Evolutionary conservation across 2,113 vertebrate species (phyloP).

Genomic region (Picathartes gymnocephalus): DNA sequence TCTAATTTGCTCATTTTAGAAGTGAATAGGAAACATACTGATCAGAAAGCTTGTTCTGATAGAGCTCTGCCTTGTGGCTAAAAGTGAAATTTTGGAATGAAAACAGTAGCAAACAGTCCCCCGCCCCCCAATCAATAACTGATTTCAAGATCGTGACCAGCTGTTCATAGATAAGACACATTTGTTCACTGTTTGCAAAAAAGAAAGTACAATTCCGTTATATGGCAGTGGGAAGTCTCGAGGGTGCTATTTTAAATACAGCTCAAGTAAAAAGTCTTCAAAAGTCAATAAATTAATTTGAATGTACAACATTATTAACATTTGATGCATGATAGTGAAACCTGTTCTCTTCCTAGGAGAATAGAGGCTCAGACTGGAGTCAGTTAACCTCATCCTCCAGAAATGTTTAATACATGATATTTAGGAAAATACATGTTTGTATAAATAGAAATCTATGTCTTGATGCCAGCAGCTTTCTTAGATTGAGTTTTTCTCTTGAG

Average conservation of each 20-base stretch:
- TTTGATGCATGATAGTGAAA: neutral
- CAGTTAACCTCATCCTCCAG: neutral
- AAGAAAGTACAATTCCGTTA: neutral
- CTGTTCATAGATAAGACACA: accelerated
- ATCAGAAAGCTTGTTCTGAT: neutral
- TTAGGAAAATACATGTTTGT: neutral
- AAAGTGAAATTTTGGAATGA: neutral
- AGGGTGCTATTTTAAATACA: neutral
- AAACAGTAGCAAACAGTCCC: neutral
- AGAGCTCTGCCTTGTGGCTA: neutral
- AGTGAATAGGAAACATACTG: neutral
- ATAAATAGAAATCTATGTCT: neutral
- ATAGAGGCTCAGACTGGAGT: neutral
- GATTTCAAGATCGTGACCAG: neutral
- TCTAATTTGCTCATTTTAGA: neutral
- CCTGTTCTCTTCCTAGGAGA: neutral
- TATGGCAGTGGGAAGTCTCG: neutral
- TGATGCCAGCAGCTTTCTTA: neutral
- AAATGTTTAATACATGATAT: neutral
- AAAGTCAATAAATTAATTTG: neutral
- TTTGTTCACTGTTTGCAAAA: neutral
- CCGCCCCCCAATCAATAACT: accelerated
- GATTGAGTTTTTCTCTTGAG: neutral
- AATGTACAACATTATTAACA: neutral
- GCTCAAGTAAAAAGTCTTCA: neutral